phyloP scores from a whole-genome alignment of 1,140 invertebrate species.

The Papilio glaucus region DNA sequence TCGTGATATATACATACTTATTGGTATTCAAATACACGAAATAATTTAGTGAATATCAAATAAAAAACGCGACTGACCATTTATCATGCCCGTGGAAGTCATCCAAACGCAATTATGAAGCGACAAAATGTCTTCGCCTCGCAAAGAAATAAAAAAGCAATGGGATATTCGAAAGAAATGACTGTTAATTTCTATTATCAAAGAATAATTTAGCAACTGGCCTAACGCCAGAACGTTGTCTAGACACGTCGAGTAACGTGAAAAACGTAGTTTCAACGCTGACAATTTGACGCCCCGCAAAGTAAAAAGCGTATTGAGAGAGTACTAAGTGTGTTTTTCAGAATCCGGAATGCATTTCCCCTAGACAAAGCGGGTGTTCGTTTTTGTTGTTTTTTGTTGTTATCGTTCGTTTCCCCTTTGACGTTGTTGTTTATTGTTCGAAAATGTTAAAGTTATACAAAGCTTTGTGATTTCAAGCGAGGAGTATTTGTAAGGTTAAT shows the following conservation, averaged over 20 bases:
- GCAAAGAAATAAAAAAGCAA: conserved; percentile 8
- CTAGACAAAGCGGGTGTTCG: conserved; percentile 5
- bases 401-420: conserved; percentile 26
- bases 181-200: conserved; percentile 23
- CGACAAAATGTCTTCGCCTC: background rate
- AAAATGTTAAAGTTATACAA: conserved; percentile 26
- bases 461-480: conserved; percentile 13
- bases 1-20: too few species aligned
- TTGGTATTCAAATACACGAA: background rate
- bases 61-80: background rate
- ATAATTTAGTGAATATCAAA: background rate
- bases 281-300: conserved; percentile 11
- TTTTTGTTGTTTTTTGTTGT: conserved; percentile 9
- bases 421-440: conserved; percentile 23
- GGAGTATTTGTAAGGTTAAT: background rate
- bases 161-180: conserved; percentile 1
- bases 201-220: conserved; percentile 19
- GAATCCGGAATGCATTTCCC: conserved; percentile 14
- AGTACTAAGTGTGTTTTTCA: conserved; percentile 23
- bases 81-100: conserved; percentile 3
- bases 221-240: background rate
- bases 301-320: conserved; percentile 16
- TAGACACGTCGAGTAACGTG: background rate
- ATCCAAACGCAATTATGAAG: conserved; percentile 19
- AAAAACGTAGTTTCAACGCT: conserved; percentile 10